Conservation (phyloP, 2,888 invertebrate species). For the Ormyrus labotus region DNA sequence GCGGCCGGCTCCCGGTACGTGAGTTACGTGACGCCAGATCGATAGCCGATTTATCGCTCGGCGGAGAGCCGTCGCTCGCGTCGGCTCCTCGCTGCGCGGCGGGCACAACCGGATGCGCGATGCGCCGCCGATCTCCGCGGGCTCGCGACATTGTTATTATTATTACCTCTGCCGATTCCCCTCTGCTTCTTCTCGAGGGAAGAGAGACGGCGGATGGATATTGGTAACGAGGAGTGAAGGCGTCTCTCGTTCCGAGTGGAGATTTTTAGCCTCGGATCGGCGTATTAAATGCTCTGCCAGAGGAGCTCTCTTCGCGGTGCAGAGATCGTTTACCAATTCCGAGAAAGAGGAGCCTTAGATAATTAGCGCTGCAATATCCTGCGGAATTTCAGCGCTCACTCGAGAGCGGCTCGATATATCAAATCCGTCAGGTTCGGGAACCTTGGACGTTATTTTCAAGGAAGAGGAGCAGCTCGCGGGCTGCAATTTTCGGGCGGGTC, state of each 20-base stretch:
- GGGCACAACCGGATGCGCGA: conserved; percentile 62
- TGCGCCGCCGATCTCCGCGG: conserved; percentile 47
- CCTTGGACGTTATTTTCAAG: conserved; percentile 35
- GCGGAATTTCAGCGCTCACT: neutral
- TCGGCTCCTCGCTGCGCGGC: conserved; percentile 34
- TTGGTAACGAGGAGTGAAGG: neutral
- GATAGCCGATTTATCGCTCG: conserved; percentile 68
- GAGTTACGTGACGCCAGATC: conserved; percentile 71
- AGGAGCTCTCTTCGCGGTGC: neutral
- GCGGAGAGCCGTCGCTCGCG: neutral
- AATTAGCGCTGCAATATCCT: conserved; percentile 23
- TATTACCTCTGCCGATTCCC: conserved; percentile 7
- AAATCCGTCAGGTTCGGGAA: conserved; percentile 36
- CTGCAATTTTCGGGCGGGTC: conserved; percentile 65
- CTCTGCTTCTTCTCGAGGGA: neutral
- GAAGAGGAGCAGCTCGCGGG: conserved; percentile 57
- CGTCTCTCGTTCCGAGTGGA: neutral
- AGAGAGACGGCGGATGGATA: too few relatives aligned
- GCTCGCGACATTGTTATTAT: conserved; percentile 52
- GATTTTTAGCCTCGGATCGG: neutral
- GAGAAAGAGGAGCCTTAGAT: conserved; percentile 21
- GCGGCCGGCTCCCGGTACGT: conserved; percentile 63
- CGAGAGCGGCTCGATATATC: conserved; percentile 38
- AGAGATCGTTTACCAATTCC: conserved; percentile 4
- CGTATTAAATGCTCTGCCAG: too few relatives aligned